A percentile compares a stretch with the other conserved stretches of the same genome.
phyloP scores from a whole-genome alignment of 2,888 invertebrate genomes.

The Drosophila buzzatii region DNA sequence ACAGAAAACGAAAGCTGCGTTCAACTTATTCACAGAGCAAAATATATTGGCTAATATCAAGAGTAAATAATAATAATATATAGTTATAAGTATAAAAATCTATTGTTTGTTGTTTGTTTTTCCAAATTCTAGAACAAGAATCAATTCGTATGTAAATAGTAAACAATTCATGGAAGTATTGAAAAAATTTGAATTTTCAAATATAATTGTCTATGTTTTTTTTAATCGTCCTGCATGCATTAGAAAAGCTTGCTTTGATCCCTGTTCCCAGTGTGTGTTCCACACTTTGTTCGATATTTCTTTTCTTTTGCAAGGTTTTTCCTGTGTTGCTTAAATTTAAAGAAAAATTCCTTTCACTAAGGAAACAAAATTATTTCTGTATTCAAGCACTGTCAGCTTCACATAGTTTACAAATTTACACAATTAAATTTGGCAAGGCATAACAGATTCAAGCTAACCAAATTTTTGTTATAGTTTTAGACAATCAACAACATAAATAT shows the following conservation, averaged over 20 bases:
- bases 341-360: not conserved
- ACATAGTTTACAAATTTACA: constrained; percentile 39
- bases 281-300: not conserved
- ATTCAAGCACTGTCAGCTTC: constrained; percentile 21
- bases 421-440: constrained; percentile 24
- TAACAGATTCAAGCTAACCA: constrained; percentile 46
- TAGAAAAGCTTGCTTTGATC: constrained; percentile 36
- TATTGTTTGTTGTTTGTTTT: not conserved
- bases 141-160: constrained; percentile 14
- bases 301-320: not conserved
- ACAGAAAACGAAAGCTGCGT: not conserved
- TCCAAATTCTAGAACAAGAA: not conserved
- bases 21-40: constrained; percentile 23
- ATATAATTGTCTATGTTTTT: not conserved
- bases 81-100: not conserved
- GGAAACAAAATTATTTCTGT: not conserved
- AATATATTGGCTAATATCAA: constrained; percentile 16
- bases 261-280: constrained; percentile 16
- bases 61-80: not conserved
- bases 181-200: constrained; percentile 1
- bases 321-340: not conserved
- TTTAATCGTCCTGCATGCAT: not conserved
- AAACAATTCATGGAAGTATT: not conserved
- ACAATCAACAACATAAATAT: constrained; percentile 70
- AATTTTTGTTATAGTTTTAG: constrained; percentile 79